Base-by-base conservation (phyloP, 1,140 invertebrate species). In the Metopolophium dirhodum region DNA sequence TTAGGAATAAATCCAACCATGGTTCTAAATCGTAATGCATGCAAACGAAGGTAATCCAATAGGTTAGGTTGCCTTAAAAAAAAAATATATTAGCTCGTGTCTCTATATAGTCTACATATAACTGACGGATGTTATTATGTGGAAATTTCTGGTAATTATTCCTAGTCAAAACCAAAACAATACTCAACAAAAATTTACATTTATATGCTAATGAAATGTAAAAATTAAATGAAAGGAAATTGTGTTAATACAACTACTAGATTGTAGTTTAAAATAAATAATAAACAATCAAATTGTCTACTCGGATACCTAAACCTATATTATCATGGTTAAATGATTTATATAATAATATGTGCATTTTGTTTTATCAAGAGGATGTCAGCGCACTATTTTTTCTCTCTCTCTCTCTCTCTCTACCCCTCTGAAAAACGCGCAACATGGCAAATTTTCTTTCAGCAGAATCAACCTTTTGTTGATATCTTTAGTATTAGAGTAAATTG, bases 211-310 rank as follows among this genome's bases (percentile, higher is more conserved):
- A 68, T 90, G 37, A 90, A 90, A 90, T 45, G 45, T 45, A 68
- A 61, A 89, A 61, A 90, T 90, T 90, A 45, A 68, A 90, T 90
- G 41, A 47, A 90, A 90, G 41, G 26, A 90, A 90, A 90, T 90
- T 47, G 89, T 90, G 9, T 88, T 35, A 54, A 8, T 0, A 88
- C 26, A 20, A 45, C 18, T 41, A 23, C 23, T 37, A 57, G 1
- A 54, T 54, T 57, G 14, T 90, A 45, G 26, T n/a, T 61, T 68
- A n/a, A 61, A 90, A 68, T 45, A 90, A 61, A 90, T 37, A 57
- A 51, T 35, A 18, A 88, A 87, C n/a, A 51, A 51, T 88, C 30
- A 47, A 86, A 86, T 41, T 11, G 22, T 45, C 37, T 85, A 41
- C 41, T 41, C 20, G 26, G 2, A 26, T 45, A 85, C 2, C 11